Base-by-base conservation (phyloP, 2,888 invertebrate genomes). In the Norana najaformis region DNA sequence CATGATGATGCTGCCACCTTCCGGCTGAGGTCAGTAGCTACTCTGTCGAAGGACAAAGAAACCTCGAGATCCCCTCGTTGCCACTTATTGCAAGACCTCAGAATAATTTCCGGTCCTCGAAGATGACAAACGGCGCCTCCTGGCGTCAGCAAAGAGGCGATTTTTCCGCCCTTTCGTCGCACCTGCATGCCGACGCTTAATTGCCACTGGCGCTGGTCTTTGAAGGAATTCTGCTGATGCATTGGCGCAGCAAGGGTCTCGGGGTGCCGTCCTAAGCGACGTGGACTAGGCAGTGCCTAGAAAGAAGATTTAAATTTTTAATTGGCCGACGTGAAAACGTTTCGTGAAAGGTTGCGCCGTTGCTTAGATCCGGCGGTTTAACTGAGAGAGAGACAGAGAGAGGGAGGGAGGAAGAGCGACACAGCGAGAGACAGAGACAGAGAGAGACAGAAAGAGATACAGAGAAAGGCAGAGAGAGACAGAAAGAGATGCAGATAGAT, bases 401-500 rank as follows among this genome's bases (percentile, higher is more conserved):
- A 53, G 53, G 53, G 53, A 53, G 53, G 53, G 53, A 53, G 16
- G 23, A 23, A 53, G n/a, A n/a, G n/a, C n/a, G n/a, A n/a, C n/a
- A n/a, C n/a, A n/a, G n/a, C n/a, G n/a, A n/a, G n/a, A n/a, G n/a
- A n/a, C n/a, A n/a, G n/a, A n/a, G n/a, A n/a, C n/a, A n/a, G n/a
- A n/a, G n/a, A n/a, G n/a, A n/a, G n/a, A n/a, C n/a, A 85, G n/a
- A n/a, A 36, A 85, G 88, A 85, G 88, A 85, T 14, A 85, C 16
- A 85, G 88, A 85, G 88, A 85, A n/a, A 85, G 88, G 30, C 16
- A 82, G 85, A 89, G 89, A 88, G 89, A 4, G 89, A 89, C 85
- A 89, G n/a, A n/a, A n/a, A n/a, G n/a, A n/a, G n/a, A n/a, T n/a
- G n/a, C n/a, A n/a, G n/a, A n/a, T n/a, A n/a, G n/a, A n/a, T n/a